Conservation (phyloP, 2,888 invertebrate genomes). For the Polyommatus iphigenia region DNA sequence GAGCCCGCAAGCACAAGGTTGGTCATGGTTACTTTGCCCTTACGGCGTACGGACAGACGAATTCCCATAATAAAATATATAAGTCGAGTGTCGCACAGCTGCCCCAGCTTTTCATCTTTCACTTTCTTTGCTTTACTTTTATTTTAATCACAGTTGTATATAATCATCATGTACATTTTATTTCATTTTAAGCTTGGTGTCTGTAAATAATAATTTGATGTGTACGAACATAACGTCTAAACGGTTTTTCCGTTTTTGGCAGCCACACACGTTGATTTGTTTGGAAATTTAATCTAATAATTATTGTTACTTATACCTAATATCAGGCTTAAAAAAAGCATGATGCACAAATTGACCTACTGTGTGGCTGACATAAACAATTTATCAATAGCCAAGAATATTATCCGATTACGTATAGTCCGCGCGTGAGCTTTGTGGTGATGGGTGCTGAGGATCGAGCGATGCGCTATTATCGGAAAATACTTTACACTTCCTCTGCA, state of each 20-base stretch:
- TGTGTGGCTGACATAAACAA: no score
- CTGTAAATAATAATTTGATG: neutral
- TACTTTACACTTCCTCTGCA: no score
- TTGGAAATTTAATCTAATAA: no score
- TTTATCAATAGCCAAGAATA: no score
- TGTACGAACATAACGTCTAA: neutral
- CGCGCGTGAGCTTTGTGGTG: no score
- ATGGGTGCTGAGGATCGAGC: no score
- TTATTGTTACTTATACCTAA: no score
- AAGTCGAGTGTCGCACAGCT: neutral
- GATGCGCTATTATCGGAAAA: no score
- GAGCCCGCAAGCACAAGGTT: slow-evolving; percentile 66
- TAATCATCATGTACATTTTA: neutral
- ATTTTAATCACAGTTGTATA: neutral
- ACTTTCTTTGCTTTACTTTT: slow-evolving; percentile 21
- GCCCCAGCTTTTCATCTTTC: slow-evolving; percentile 25
- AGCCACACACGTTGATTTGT: neutral
- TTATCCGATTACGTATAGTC: no score
- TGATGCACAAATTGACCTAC: no score
- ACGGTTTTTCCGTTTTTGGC: neutral
- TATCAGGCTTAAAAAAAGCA: no score
- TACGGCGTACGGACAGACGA: neutral
- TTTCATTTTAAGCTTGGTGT: neutral
- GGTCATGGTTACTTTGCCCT: slow-evolving; percentile 47
- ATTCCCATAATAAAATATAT: neutral